Conservation (phyloP, 2,888 invertebrate species). For the Pecten maximus region DNA sequence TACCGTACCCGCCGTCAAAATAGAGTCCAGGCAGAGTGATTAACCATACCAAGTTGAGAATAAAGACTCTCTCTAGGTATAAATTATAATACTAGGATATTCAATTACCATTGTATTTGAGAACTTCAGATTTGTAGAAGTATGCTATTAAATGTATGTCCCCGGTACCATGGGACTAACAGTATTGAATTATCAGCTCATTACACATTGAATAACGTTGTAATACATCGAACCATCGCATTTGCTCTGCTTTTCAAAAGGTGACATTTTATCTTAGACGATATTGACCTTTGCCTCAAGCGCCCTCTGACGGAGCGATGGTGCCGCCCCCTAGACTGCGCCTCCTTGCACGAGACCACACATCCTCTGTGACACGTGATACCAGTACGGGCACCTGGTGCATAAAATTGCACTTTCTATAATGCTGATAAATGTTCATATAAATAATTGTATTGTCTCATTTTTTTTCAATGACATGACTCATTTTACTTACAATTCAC, state of each 20-base stretch:
- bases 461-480: neutral
- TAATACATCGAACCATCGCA: neutral
- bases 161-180: neutral
- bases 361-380: neutral
- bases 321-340: neutral
- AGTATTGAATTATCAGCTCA: neutral
- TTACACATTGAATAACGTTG: neutral
- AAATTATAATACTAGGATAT: too few species aligned
- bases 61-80: too few species aligned
- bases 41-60: too few species aligned
- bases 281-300: neutral
- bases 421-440: neutral
- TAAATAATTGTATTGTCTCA: constrained; percentile 11
- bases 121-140: neutral
- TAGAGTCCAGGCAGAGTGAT: too few species aligned
- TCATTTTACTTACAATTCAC: neutral
- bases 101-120: neutral
- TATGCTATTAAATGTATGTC: neutral
- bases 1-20: too few species aligned
- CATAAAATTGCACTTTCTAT: neutral
- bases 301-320: neutral
- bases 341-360: constrained; percentile 33
- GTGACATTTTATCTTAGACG: neutral
- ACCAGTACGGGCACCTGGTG: neutral
- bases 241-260: neutral